Percentiles rank a stretch among this genome's conserved stretches.
Conservation (phyloP, 2,888 invertebrate species). For the Sinodicranocentrus sp. region DNA sequence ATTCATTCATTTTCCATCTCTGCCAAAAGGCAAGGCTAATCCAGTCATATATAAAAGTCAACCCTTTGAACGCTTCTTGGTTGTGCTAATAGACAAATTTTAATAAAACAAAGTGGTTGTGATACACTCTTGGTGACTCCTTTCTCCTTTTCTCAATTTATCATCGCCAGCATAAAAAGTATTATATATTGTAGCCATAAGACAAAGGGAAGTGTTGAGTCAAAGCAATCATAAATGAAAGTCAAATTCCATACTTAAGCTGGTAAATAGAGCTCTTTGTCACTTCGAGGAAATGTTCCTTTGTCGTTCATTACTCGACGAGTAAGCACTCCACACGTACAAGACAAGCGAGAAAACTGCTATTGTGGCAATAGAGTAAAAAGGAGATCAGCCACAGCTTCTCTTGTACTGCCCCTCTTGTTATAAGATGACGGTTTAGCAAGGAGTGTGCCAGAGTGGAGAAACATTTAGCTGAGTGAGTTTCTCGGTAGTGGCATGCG, state of each 20-base stretch:
- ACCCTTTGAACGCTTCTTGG: no score
- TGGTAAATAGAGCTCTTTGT: conserved; percentile 33
- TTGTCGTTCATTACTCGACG: conserved; percentile 26
- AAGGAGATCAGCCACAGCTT: conserved; percentile 8
- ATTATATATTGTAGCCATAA: not conserved
- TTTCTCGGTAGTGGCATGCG: not conserved
- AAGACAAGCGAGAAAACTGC: not conserved
- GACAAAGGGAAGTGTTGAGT: conserved; percentile 19
- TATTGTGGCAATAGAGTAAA: conserved; percentile 18
- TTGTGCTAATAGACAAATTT: no score
- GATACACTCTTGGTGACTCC: not conserved
- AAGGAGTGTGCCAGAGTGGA: not conserved
- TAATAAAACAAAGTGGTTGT: conserved; percentile 45
- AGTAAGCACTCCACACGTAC: not conserved
- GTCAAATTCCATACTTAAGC: conserved; percentile 43
- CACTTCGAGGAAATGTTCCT: conserved; percentile 23
- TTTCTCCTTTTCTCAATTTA: conserved; percentile 17
- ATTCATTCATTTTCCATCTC: no score
- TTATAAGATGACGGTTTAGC: not conserved
- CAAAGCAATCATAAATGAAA: conserved; percentile 53
- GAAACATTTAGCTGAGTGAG: not conserved
- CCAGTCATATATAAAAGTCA: no score
- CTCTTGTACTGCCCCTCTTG: conserved; percentile 23
- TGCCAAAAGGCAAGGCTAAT: no score
- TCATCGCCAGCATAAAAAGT: conserved; percentile 2